Evolutionary conservation across 2,113 vertebrate genomes (phyloP), one percentile per base, ranked within the genome.

Genomic region (Pipa parva): DNA sequence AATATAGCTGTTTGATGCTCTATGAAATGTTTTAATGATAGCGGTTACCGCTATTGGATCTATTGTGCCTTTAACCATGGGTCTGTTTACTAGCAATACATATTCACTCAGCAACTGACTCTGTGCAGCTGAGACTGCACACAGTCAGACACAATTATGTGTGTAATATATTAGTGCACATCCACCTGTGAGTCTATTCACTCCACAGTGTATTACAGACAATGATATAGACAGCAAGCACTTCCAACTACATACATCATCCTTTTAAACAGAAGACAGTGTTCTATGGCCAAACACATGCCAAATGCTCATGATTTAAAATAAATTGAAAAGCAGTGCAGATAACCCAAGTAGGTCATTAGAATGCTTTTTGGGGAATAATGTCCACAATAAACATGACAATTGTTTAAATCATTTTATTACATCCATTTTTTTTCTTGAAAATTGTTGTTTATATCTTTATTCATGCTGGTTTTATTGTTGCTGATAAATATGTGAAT

Each of bases 91-190:
- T 13, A 36, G 31, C 4, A 58, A 22, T 36, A 11, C 28, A 58
- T 36, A 58, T 58, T 20, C 31, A 22, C 27, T 24, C 8, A 3
- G 28, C 18, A 22, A 58, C 55, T 8, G 37, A 31, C 17, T 36
- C 31, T 1, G 31, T 3, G 28, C 18, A 21, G 29, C 55, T 58
- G 27, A 58, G 29, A 58, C 27, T 36, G 55, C 29, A 58, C 25
- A 27, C 55, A 37, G 31, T 58, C 55, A 31, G 29, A 59, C 29
- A 39, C 42, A 51, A 39, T 68, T 63, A 63, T 37, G 21, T 24
- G 12, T 39, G 48, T 50, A 33, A 68, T 33, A 21, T 51, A 46
- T 49, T 48, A 68, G 26, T 29, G 18, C 26, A 37, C 26, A 66
- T 2, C 42, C 64, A 59, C 39, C 42, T 37, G 55, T 36, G 15